These are phyloP conservation scores for Protophormia terraenovae DNA, from an alignment of 2,888 invertebrate genomes.

Conservation along the genomic window DNA sequence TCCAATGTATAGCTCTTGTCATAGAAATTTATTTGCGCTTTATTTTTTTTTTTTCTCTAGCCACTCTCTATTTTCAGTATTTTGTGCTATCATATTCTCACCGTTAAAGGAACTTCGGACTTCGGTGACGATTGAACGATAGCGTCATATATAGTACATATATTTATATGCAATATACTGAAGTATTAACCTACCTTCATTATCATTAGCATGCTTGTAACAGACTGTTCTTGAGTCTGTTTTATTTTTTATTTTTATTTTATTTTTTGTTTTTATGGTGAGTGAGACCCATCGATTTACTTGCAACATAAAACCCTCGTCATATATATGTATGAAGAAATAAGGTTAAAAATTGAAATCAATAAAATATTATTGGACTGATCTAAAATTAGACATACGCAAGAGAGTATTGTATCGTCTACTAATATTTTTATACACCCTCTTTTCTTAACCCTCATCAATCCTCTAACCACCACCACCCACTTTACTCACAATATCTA, in stretches of 20 bases:
- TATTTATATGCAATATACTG: background rate
- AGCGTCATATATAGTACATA: constrained; percentile 61
- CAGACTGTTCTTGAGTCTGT: constrained; percentile 14
- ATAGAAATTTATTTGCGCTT: background rate
- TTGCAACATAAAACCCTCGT: constrained; percentile 36
- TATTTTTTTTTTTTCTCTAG: background rate
- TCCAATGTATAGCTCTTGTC: constrained; percentile 16
- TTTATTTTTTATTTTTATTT: background rate
- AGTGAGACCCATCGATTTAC: constrained; percentile 21
- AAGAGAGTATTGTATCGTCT: constrained; percentile 50
- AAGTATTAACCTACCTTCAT: background rate
- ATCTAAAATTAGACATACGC: constrained; percentile 78
- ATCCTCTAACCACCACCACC: background rate
- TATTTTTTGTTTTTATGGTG: background rate
- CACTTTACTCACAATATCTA: background rate
- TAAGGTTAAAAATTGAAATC: constrained; percentile 78
- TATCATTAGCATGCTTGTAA: constrained; percentile 11
- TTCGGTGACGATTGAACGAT: constrained; percentile 64
- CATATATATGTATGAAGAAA: constrained; percentile 72
- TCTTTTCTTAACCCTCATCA: background rate
- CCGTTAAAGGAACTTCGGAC: background rate
- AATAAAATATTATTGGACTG: constrained; percentile 77
- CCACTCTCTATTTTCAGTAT: background rate
- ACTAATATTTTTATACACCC: background rate
- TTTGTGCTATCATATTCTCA: background rate